phyloP scores from a whole-genome alignment of 2,888 invertebrate genomes.

The Brachyptera putata region DNA sequence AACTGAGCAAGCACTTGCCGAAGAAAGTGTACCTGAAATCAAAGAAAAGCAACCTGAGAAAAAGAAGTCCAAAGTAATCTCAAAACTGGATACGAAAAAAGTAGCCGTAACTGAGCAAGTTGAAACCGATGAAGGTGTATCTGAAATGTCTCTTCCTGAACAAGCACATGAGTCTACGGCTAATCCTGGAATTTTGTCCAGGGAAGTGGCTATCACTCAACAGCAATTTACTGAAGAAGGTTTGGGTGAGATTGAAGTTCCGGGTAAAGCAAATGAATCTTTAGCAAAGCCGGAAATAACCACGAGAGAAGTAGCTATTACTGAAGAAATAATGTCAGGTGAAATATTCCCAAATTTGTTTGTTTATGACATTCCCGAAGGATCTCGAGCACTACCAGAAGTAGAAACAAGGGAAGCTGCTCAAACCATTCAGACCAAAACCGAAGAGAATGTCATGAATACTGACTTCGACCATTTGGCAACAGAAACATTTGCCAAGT shows the following conservation, averaged over 20 bases:
- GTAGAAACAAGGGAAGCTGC: conserved; percentile 26
- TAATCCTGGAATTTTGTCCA: not conserved
- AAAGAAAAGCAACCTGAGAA: not conserved
- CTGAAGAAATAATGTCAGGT: conserved; percentile 21
- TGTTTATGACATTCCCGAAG: conserved; percentile 10
- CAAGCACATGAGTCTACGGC: conserved; percentile 10
- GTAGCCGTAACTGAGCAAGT: conserved; percentile 27
- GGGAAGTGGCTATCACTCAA: not conserved
- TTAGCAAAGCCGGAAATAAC: not conserved
- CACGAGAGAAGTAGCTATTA: conserved; percentile 16
- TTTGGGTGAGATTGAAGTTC: not conserved
- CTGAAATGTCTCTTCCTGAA: conserved; percentile 12
- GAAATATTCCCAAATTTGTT: conserved; percentile 18
- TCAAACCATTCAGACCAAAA: conserved; percentile 21
- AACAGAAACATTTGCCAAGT: conserved; percentile 3
- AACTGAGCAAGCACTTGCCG: conserved; percentile 14
- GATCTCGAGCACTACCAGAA: conserved; percentile 22
- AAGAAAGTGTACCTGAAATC: conserved; percentile 9
- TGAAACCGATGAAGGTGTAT: conserved; percentile 20
- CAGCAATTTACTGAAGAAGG: not conserved
- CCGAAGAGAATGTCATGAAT: conserved; percentile 20
- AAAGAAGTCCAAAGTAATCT: conserved; percentile 12
- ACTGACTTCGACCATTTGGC: conserved; percentile 9
- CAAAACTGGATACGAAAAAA: conserved; percentile 19
- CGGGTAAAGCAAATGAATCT: not conserved